Evolutionary conservation across 2,113 vertebrate species (phyloP), one percentile per base, ranked within the genome.

Genomic region (Silurus meridionalis): DNA sequence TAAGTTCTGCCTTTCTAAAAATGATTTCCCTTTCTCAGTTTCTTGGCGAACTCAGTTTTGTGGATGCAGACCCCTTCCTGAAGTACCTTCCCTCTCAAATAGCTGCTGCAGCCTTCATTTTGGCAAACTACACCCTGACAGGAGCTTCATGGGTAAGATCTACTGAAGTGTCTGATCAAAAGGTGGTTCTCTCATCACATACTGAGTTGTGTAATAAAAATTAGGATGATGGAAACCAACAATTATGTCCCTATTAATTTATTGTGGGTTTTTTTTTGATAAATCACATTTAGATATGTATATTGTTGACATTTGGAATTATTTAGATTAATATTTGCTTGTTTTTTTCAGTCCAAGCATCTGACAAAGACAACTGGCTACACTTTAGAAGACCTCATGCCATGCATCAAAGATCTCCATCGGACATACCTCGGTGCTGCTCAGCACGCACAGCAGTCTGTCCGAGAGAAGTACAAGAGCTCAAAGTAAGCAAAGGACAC

Each of bases 401-500:
- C 97, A 21, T 99, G 98, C 53, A 85, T 99, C 61, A 28, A 94
- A 87, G 97, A 99, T 91, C 95, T 99, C 23, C 95, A 99, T 90
- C 91, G 93, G 89, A 96, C 92, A 89, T 97, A 97, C 95, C 94
- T 97, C 94, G 92, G 66, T 91, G 96, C 97, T 69, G 77, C 96
- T 57, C 95, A 95, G 87, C 98, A 99, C 17, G 94, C 96, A 0
- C 98, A 99, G 90, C 98, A 99, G 91, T 97, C 98, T 9, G 95
- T 99, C 87, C 92, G 94, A 77, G 98, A 99, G 86, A 99, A 99
- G 91, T 99, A 99, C 94, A 99, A 99, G 92, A 92, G 91, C 48
- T 61, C 94, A 0, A 99, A 98, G 98, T 99, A 93, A 96, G 97
- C 90, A 50, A 0, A 8, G 7, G 7, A 1, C 23, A 8, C 17